Percentiles rank a stretch among this genome's conserved stretches.
These are phyloP conservation scores for Drosophila virilis DNA, from an alignment of 1,140 invertebrate genomes.

Conservation along the genomic window DNA sequence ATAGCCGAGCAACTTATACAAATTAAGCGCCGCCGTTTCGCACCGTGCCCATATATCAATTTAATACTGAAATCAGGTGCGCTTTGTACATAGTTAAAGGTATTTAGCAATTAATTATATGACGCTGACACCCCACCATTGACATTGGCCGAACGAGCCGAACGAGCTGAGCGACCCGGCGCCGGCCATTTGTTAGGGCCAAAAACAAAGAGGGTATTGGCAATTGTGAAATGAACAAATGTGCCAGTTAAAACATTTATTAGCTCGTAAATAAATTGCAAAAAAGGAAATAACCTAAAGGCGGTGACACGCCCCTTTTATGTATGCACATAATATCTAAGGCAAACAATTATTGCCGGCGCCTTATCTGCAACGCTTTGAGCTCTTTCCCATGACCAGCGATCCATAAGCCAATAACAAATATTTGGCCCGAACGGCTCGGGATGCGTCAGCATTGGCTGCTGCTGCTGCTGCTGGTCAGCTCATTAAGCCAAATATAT, in stretches of 20 bases:
- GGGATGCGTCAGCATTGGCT: background rate
- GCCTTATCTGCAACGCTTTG: constrained; percentile 23
- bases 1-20: constrained; percentile 1
- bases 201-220: no score
- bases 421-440: constrained; percentile 12
- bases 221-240: constrained; percentile 22
- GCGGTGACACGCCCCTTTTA: background rate
- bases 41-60: constrained; percentile 48
- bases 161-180: background rate
- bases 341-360: constrained; percentile 19
- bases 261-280: constrained; percentile 57
- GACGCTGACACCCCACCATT: constrained; percentile 53
- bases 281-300: no score
- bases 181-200: background rate
- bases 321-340: constrained; percentile 14
- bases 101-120: constrained; percentile 39
- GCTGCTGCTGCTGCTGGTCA: constrained; percentile 11
- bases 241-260: constrained; percentile 65
- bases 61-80: constrained; percentile 29
- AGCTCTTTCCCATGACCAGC: constrained; percentile 30
- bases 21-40: background rate
- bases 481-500: constrained; percentile 20
- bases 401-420: constrained; percentile 6
- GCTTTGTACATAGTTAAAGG: background rate
- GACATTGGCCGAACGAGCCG: constrained; percentile 33